Base-by-base conservation (phyloP, 2,888 invertebrate species). In the Agelastica alni region DNA sequence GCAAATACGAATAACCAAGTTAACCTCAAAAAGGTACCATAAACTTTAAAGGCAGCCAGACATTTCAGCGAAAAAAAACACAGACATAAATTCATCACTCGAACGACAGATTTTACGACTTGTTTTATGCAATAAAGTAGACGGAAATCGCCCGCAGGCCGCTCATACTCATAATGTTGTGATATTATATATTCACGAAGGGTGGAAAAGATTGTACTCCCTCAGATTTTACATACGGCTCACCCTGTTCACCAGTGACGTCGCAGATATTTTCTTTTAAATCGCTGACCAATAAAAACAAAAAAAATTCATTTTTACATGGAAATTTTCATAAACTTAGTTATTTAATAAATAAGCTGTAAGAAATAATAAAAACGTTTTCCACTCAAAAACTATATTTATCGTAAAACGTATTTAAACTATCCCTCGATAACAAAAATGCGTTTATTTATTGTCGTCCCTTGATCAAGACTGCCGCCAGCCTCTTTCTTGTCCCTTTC, bases 141-240 rank as follows among this genome's bases (percentile, higher is more conserved):
- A 56, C 51, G 60, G 60, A 57, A 58, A 59, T 60, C 58, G 62
- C 61, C 62, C 63, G 65, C 53, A 61, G 63, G 58, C 51, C 45
- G 57, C 55, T 56, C 57, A 22, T 31, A 54, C 63, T 64, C 62
- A 65, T 58, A 62, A 65, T 61, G 64, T 66, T 64, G 64, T 61
- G 62, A 62, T 63, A 65, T 66, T 65, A 66, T 65, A 64, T 64
- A 65, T 66, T 63, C 64, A 62, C 51, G 56, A 58, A 58, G 56
- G 56, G 54, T 46, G 45, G 45, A 45, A 34, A 22, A 34, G 22
- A 46, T 58, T 43, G 32, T 53, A 16, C 28, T 47, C 43, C 18
- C 44, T 12, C 14, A 18, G 37, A n/a, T 37, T 37, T 44, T 26
- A 26, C 26, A 26, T 26, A 26, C 26, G 26, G 6, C 26, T 26